Evolutionary conservation across 1,140 invertebrate species (phyloP), one percentile per base, ranked within the genome.

Genomic region (Fragariocoptes setiger): DNA sequence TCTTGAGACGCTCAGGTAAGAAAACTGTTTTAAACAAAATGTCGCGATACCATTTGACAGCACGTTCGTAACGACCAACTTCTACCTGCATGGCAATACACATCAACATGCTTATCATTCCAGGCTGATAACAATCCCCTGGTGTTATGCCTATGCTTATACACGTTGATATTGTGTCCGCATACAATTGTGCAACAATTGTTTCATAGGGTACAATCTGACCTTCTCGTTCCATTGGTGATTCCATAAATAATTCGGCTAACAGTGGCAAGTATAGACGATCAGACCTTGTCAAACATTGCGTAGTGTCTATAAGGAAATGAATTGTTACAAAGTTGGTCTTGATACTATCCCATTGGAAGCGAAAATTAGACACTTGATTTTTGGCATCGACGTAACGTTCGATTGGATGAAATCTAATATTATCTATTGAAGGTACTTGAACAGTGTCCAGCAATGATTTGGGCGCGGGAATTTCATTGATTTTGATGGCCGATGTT

Each of bases 241-340:
- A 59, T 46, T 64, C 76, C 37, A 68, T 63, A 19, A 82, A 51
- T 1, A 66, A 62, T 55, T 76, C 72, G 39, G 72, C 53, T 42
- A 71, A 65, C 8, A 82, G 54, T 0, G 71, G 70, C 20, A 80
- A 58, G 57, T 75, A 82, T 38, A 65, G 61, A 43, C 71, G 65
- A 17, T 65, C 58, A 3, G 65, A 54, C 43, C 56, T 50, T 1
- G 66, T 56, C 15, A 82, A 46, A n/a, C 54, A 44, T 5, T 59
- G 12, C 8, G 39, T 63, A 3, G 72, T 76, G 57, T 85, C 72
- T 55, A 83, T 61, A 14, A 78, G 52, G 15, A 56, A 49, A 44
- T 37, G 45, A 35, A 47, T 35, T 59, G 78, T 73, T 46, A 80
- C 66, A 61, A 83, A 82, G 52, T 76, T 76, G 1, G 74, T 76